Conservation (phyloP, 2,888 invertebrate species). For the Timema cristinae region DNA sequence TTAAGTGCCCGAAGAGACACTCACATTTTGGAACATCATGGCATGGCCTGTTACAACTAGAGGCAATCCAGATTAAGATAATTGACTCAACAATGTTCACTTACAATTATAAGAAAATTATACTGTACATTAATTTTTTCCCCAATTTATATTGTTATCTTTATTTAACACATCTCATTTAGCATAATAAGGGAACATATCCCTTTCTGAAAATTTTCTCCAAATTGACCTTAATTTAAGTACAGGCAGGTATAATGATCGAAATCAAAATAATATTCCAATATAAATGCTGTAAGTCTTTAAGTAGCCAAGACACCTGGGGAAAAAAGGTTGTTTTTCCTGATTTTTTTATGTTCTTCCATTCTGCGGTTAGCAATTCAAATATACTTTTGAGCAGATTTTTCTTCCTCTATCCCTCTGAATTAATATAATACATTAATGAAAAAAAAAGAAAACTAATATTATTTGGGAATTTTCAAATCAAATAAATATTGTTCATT, state of each 20-base stretch:
- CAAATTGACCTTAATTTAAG: background rate
- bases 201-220: background rate
- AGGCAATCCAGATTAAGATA: too few species aligned
- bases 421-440: too few species aligned
- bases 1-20: background rate
- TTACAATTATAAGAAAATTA: too few species aligned
- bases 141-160: background rate
- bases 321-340: background rate
- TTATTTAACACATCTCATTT: background rate
- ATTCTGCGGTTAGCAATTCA: background rate
- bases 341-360: background rate
- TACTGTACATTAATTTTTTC: too few species aligned
- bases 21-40: background rate
- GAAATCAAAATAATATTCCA: background rate
- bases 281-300: background rate
- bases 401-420: too few species aligned
- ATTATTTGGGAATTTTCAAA: too few species aligned
- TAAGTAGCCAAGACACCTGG: background rate
- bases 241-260: background rate
- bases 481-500: too few species aligned
- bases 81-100: too few species aligned
- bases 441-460: too few species aligned
- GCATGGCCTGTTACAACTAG: too few species aligned
- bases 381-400: too few species aligned
- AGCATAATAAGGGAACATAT: background rate